Conservation (phyloP, 2,888 invertebrate genomes). For the Plemyria rubiginata region DNA sequence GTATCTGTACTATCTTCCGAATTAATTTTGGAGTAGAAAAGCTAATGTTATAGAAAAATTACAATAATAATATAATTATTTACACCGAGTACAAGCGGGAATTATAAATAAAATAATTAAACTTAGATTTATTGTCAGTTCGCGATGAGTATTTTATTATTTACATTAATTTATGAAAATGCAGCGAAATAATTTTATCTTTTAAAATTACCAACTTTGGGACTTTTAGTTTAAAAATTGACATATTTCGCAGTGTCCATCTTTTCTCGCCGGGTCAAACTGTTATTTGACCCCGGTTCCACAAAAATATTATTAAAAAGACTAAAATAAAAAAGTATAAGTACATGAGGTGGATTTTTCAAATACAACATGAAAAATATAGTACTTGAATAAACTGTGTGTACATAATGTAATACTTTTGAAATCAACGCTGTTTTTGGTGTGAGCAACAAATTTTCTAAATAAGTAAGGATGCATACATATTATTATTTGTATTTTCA, state of each 20-base stretch:
- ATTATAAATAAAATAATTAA: slow-evolving; percentile 73
- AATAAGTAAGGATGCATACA: background rate
- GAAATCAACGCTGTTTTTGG: slow-evolving; percentile 2
- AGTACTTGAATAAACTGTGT: slow-evolving; percentile 8
- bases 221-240: slow-evolving; percentile 29
- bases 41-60: slow-evolving; percentile 73
- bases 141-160: slow-evolving; percentile 80
- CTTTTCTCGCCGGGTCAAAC: background rate
- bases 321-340: slow-evolving; percentile 6
- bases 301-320: background rate
- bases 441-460: slow-evolving; percentile 1
- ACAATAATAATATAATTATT: slow-evolving; percentile 77
- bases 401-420: background rate
- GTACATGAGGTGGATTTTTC: slow-evolving; percentile 16
- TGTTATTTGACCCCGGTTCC: background rate
- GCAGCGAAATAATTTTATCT: slow-evolving; percentile 53
- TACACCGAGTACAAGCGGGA: slow-evolving; percentile 60
- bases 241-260: slow-evolving; percentile 26
- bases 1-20: slow-evolving; percentile 83
- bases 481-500: slow-evolving; percentile 9
- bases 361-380: slow-evolving; percentile 3
- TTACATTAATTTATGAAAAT: slow-evolving; percentile 65
- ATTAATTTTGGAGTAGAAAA: slow-evolving; percentile 80
- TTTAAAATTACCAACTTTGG: slow-evolving; percentile 27
- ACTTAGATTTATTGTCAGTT: slow-evolving; percentile 83